These are phyloP conservation scores for Epicampocera succincta DNA, from an alignment of 2,888 invertebrate species.

Conservation along the genomic window DNA sequence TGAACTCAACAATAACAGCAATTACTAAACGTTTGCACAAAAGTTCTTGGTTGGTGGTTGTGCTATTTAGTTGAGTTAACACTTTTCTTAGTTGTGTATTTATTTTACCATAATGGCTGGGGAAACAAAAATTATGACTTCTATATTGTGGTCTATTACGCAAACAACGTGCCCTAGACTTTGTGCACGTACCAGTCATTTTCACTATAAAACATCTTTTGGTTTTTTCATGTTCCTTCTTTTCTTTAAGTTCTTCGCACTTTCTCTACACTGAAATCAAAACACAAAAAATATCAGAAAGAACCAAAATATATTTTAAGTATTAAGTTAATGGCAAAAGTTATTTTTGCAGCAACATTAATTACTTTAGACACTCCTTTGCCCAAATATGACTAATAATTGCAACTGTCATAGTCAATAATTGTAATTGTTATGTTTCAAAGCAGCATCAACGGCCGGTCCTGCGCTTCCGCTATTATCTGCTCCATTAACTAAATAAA, in stretches of 20 bases:
- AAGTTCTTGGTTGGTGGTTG: background rate
- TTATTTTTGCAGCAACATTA: no score
- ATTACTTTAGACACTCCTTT: no score
- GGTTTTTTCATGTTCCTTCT: background rate
- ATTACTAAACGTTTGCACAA: background rate
- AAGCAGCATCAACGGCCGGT: no score
- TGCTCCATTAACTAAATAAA: no score
- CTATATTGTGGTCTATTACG: conserved; percentile 69
- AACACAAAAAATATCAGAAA: background rate
- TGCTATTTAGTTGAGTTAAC: background rate
- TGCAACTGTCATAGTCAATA: no score
- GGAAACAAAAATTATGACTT: conserved; percentile 66
- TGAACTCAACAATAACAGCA: conserved; percentile 9
- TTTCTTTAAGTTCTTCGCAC: background rate
- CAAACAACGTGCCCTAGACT: conserved; percentile 59
- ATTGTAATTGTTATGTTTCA: no score
- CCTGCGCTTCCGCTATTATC: no score
- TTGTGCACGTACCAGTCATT: conserved; percentile 65
- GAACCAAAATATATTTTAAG: no score
- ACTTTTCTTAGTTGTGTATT: conserved; percentile 30
- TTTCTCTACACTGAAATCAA: background rate
- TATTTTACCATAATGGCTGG: conserved; percentile 49
- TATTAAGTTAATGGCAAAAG: no score
- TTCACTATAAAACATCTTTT: conserved; percentile 53
- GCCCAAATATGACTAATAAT: no score